Percentiles rank a stretch among this genome's conserved stretches.
These are phyloP conservation scores for Hucho hucho DNA, from an alignment of 2,113 vertebrate genomes.

Conservation along the genomic window DNA sequence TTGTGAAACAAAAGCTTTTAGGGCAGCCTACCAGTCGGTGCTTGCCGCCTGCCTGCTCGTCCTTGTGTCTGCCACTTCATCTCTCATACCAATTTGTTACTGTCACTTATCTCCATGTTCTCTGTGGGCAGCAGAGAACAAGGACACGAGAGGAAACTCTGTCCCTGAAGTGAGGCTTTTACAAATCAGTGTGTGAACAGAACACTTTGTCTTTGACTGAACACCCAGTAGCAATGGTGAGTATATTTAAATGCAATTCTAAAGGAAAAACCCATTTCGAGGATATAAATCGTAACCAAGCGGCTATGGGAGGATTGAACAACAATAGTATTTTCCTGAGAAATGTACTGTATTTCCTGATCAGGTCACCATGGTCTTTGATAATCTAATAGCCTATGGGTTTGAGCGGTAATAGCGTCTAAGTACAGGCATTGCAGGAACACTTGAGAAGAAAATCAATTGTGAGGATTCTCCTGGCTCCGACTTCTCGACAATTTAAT, in stretches of 20 bases:
- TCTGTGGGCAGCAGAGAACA: not conserved
- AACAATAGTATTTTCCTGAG: not conserved
- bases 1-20: not conserved
- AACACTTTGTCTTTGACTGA: slow-evolving; percentile 7
- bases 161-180: slow-evolving; percentile 7
- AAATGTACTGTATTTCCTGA: not conserved
- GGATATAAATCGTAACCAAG: not conserved
- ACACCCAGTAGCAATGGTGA: not conserved
- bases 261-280: not conserved
- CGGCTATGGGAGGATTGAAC: not conserved
- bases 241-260: not conserved
- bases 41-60: not conserved
- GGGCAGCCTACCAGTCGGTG: not conserved
- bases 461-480: not conserved
- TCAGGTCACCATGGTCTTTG: not conserved
- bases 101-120: slow-evolving; percentile 8
- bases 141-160: not conserved
- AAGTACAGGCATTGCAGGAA: not conserved
- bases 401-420: not conserved
- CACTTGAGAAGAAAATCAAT: not conserved
- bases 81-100: slow-evolving; percentile 5
- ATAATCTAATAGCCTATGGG: not conserved
- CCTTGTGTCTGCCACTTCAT: not conserved
- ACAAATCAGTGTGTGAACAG: not conserved
- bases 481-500: not conserved